Conservation (phyloP, 1,140 invertebrate genomes). For the Drosophila neocordata region DNA sequence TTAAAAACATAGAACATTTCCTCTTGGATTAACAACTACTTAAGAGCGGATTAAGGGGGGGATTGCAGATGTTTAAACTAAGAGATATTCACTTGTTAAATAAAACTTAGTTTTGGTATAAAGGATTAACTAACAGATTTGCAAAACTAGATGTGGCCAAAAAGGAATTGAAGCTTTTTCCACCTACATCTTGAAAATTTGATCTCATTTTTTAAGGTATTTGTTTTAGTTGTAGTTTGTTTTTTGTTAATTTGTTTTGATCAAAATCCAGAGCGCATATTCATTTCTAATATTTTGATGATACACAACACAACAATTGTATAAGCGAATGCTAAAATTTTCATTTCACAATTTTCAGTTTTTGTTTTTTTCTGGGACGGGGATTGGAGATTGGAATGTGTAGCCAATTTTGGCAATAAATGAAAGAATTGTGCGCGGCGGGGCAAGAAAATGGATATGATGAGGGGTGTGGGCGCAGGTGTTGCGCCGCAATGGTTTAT, state of each 20-base stretch:
- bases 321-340: slow-evolving; percentile 58
- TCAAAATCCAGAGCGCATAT: slow-evolving; percentile 53
- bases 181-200: slow-evolving; percentile 26
- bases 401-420: slow-evolving; percentile 1
- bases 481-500: neutral
- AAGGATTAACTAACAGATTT: slow-evolving; percentile 1
- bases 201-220: neutral
- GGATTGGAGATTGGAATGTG: slow-evolving; percentile 7
- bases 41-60: slow-evolving; percentile 9
- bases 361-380: slow-evolving; percentile 31
- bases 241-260: slow-evolving; percentile 34
- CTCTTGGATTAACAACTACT: slow-evolving; percentile 52
- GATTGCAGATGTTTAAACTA: slow-evolving; percentile 45
- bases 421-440: slow-evolving; percentile 33
- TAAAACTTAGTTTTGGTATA: slow-evolving; percentile 39
- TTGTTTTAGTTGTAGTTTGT: slow-evolving; percentile 1
- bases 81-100: slow-evolving; percentile 45
- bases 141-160: slow-evolving; percentile 23
- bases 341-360: slow-evolving; percentile 18
- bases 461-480: slow-evolving; percentile 2
- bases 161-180: slow-evolving; percentile 54
- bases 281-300: slow-evolving; percentile 43
- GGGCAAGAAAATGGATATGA: slow-evolving; percentile 30
- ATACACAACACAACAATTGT: slow-evolving; percentile 68
- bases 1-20: slow-evolving; percentile 60